A percentile compares a stretch with the other conserved stretches of the same genome.
These are phyloP conservation scores for Diabrotica virgifera DNA, from an alignment of 1,140 invertebrate genomes.

Conservation along the genomic window DNA sequence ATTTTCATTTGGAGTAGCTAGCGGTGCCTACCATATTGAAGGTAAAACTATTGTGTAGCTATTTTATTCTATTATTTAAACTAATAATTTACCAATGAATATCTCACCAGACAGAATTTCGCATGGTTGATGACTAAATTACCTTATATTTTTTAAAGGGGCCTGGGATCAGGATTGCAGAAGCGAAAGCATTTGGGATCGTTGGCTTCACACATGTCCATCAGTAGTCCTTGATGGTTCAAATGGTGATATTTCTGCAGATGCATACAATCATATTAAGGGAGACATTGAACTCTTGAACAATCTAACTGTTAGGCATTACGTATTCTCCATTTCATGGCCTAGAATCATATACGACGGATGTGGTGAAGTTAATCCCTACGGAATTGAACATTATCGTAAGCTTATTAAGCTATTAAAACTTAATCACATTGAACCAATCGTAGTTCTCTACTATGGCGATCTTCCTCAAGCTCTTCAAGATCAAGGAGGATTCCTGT, in stretches of 20 bases:
- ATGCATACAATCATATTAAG: not conserved
- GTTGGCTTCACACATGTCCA: not conserved
- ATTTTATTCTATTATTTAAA: no score
- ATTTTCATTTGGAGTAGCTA: no score
- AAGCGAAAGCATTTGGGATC: conserved; percentile 3
- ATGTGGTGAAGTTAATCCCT: not conserved
- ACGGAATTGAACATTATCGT: conserved; percentile 7
- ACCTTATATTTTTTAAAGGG: not conserved
- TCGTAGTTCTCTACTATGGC: conserved; percentile 9
- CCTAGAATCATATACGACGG: conserved; percentile 26
- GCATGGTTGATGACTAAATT: not conserved
- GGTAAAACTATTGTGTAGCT: no score
- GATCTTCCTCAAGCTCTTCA: conserved; percentile 14
- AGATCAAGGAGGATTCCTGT: conserved; percentile 8
- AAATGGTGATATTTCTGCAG: not conserved
- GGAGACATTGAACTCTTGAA: not conserved
- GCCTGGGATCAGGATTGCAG: not conserved
- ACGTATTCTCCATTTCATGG: not conserved
- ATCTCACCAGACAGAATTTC: no score
- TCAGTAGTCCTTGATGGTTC: not conserved
- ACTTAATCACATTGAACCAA: conserved; percentile 14
- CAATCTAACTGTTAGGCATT: not conserved
- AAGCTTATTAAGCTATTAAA: conserved; percentile 12
- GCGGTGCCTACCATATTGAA: no score
- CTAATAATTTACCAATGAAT: no score